phyloP scores from a whole-genome alignment of 1,140 invertebrate species.

The Achatina immaculata region DNA sequence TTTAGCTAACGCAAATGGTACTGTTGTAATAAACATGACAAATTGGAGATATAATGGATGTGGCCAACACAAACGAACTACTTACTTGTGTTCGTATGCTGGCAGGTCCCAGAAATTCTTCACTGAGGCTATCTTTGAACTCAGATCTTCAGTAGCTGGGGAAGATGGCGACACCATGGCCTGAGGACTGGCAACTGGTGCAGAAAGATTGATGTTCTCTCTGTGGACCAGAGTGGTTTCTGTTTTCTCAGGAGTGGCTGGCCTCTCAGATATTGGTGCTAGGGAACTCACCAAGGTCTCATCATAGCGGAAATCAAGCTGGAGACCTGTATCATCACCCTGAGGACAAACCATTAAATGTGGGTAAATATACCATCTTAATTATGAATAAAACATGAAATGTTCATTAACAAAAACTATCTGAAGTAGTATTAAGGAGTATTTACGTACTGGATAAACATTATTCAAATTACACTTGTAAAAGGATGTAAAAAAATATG shows the following conservation, averaged over 20 bases:
- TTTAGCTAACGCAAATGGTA: too few relatives aligned
- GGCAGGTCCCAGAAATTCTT: constrained; percentile 87
- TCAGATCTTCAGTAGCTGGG: constrained; percentile 86
- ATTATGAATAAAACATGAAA: too few relatives aligned
- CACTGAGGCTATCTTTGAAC: constrained; percentile 93
- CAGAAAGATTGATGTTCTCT: constrained; percentile 68
- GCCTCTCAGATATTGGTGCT: constrained; percentile 61
- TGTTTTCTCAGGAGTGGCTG: constrained; percentile 79
- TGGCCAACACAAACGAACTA: too few relatives aligned
- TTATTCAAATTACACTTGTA: too few relatives aligned
- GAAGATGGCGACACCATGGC: constrained; percentile 76
- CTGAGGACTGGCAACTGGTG: constrained; percentile 56
- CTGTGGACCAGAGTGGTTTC: constrained; percentile 64
- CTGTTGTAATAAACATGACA: too few relatives aligned
- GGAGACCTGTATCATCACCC: constrained; percentile 88
- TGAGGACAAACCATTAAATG: too few relatives aligned
- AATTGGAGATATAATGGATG: too few relatives aligned
- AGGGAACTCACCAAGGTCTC: constrained; percentile 70
- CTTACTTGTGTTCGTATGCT: constrained; percentile 34
- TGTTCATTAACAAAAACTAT: too few relatives aligned
- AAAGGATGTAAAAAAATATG: too few relatives aligned
- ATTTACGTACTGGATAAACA: too few relatives aligned
- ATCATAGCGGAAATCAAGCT: constrained; percentile 90
- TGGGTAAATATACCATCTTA: too few relatives aligned
- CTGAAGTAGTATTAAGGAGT: too few relatives aligned